Evolutionary conservation across 2,888 invertebrate species (phyloP).

Genomic region (Lamproptera curius): DNA sequence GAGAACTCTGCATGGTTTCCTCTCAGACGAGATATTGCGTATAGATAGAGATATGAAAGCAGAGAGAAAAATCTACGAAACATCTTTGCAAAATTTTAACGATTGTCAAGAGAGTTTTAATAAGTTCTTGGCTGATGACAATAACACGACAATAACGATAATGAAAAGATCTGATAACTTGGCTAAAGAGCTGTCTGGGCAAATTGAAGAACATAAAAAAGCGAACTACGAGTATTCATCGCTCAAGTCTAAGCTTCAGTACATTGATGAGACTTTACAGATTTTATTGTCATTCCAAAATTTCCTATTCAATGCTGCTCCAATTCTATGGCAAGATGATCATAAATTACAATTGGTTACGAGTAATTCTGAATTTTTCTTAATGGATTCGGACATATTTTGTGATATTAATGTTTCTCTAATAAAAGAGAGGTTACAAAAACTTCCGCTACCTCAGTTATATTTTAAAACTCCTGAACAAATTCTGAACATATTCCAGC

Average conservation of each 20-base stretch:
- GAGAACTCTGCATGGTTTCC: conserved; percentile 53
- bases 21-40: conserved; percentile 62
- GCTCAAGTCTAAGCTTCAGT: conserved; percentile 63
- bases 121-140: conserved; percentile 66
- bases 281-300: conserved; percentile 65
- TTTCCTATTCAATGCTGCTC: conserved; percentile 61
- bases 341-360: conserved; percentile 44
- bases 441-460: conserved; percentile 49
- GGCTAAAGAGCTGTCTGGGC: conserved; percentile 54
- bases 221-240: conserved; percentile 60
- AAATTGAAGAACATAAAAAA: conserved; percentile 61
- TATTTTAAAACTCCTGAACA: conserved; percentile 62
- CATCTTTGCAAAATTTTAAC: conserved; percentile 56
- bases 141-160: conserved; percentile 65
- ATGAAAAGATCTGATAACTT: conserved; percentile 66
- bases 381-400: conserved; percentile 52
- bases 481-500: conserved; percentile 49
- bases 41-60: conserved; percentile 61
- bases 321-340: conserved; percentile 60
- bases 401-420: conserved; percentile 41
- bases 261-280: conserved; percentile 59
- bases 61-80: conserved; percentile 54
- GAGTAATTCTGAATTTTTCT: conserved; percentile 48
- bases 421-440: conserved; percentile 41
- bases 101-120: conserved; percentile 68